Conservation (phyloP, 35 echinoderm and acorn worm genomes). For the Holothuria glaberrima region DNA sequence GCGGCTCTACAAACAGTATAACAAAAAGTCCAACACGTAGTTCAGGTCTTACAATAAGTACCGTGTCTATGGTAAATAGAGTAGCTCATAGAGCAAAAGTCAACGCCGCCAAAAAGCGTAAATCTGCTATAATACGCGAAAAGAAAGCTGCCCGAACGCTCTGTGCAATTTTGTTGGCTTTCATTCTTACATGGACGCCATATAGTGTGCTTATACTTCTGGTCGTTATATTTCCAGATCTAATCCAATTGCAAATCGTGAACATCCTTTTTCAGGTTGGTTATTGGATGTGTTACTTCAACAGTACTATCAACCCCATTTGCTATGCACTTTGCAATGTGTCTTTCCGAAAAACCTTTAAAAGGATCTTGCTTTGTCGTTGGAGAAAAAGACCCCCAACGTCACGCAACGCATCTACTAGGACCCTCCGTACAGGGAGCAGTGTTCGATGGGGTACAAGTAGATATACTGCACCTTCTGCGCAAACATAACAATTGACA, state of each 20-base stretch:
- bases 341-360: slow-evolving; percentile 91
- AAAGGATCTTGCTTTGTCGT: slow-evolving; percentile 86
- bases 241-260: slow-evolving; percentile 6
- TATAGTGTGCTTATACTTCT: slow-evolving; percentile 90
- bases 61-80: slow-evolving; percentile 93
- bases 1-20: slow-evolving; percentile 59
- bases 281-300: slow-evolving; percentile 97
- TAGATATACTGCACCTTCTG: slow-evolving; percentile 48
- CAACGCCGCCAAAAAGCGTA: slow-evolving; percentile 81
- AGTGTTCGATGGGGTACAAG: slow-evolving; percentile 15
- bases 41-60: slow-evolving; percentile 75
- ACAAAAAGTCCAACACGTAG: slow-evolving; percentile 29
- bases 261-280: slow-evolving; percentile 73
- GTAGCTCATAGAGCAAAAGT: slow-evolving; percentile 84
- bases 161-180: slow-evolving; percentile 89
- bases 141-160: slow-evolving; percentile 96
- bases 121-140: slow-evolving; percentile 90
- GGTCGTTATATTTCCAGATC: slow-evolving; percentile 18
- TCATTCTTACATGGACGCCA: slow-evolving; percentile 96
- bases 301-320: slow-evolving; percentile 97
- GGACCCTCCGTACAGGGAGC: slow-evolving; percentile 28
- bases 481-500: not conserved
- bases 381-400: slow-evolving; percentile 61
- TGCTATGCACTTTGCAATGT: slow-evolving; percentile 99
- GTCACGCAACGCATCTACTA: slow-evolving; percentile 12